Evolutionary conservation across 2,797 vertebrate genomes (phyloP).

Genomic region (Pipistrellus pipistrellus): DNA sequence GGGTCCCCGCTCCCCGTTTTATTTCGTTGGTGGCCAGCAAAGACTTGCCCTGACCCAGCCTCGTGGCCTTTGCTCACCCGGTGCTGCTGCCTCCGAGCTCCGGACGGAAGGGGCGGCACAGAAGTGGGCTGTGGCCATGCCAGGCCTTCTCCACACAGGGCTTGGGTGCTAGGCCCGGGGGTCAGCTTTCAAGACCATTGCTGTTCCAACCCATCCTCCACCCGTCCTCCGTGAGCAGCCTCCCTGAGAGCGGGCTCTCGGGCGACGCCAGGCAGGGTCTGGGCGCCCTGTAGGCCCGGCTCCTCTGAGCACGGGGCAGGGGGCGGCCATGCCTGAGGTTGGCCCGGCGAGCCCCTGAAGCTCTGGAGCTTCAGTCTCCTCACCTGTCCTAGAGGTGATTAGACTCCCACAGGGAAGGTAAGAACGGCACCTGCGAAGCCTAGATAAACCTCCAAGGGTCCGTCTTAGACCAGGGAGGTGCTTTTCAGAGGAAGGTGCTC

Average conservation of each 20-base stretch:
- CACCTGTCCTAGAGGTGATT: conserved; percentile 28
- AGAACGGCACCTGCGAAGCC: background rate
- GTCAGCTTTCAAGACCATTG: background rate
- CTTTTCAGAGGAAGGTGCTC: background rate
- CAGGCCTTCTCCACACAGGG: background rate
- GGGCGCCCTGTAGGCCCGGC: background rate
- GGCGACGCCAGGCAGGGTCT: background rate
- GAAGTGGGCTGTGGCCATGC: background rate
- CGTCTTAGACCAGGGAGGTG: conserved; percentile 10
- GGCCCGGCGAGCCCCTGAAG: background rate
- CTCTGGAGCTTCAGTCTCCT: conserved; percentile 47
- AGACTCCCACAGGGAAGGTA: conserved; percentile 56
- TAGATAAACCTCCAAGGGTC: background rate
- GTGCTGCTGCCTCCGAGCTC: background rate
- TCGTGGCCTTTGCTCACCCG: background rate
- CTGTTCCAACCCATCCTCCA: background rate
- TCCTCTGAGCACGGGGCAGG: background rate
- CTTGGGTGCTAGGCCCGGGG: background rate
- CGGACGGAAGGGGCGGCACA: background rate
- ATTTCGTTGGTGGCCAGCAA: background rate
- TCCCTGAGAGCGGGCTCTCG: background rate
- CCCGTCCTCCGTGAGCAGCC: background rate
- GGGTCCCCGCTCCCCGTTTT: background rate
- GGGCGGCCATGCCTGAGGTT: background rate
- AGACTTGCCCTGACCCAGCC: conserved; percentile 7